phyloP scores from a whole-genome alignment of 2,113 vertebrate genomes.

The Lepisosteus oculatus region DNA sequence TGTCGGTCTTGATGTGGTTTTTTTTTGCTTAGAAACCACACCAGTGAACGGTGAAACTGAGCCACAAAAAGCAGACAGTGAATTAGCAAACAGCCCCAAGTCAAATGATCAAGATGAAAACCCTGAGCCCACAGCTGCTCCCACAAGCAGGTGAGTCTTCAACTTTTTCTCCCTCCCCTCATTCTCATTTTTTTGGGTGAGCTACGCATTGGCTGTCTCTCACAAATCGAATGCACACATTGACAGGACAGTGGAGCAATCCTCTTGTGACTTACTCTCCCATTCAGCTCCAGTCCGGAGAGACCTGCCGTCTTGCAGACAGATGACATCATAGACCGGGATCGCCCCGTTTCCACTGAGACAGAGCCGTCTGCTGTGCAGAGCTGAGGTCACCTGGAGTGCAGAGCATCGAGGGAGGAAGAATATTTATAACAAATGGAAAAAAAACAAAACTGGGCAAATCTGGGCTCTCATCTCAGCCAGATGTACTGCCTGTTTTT shows the following conservation, averaged over 20 bases:
- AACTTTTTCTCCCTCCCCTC: background rate
- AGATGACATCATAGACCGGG: conserved; percentile 40
- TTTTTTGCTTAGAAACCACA: conserved; percentile 55
- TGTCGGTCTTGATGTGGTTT: background rate
- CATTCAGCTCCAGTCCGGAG: conserved; percentile 45
- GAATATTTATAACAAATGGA: conserved; percentile 35
- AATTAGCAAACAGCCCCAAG: conserved; percentile 48
- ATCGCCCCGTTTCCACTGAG: conserved; percentile 45
- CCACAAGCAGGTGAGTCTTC: conserved; percentile 53
- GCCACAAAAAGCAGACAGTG: conserved; percentile 59
- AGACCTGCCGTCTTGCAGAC: conserved; percentile 49
- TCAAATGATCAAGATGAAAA: conserved; percentile 46
- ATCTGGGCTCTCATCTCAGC: conserved; percentile 22
- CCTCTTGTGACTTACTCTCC: background rate
- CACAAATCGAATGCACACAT: background rate
- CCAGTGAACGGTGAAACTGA: conserved; percentile 84
- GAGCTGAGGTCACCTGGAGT: conserved; percentile 53
- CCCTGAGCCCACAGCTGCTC: conserved; percentile 43
- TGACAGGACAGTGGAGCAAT: background rate
- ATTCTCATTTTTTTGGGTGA: no score
- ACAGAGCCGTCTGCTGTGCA: conserved; percentile 44
- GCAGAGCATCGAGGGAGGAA: conserved; percentile 8
- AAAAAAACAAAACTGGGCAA: conserved; percentile 32
- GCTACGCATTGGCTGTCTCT: no score
- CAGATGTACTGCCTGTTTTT: conserved; percentile 14